Percentiles rank a stretch among this genome's conserved stretches.
phyloP scores from a whole-genome alignment of 2,888 invertebrate species.

The Mimumesa dahlbomi region DNA sequence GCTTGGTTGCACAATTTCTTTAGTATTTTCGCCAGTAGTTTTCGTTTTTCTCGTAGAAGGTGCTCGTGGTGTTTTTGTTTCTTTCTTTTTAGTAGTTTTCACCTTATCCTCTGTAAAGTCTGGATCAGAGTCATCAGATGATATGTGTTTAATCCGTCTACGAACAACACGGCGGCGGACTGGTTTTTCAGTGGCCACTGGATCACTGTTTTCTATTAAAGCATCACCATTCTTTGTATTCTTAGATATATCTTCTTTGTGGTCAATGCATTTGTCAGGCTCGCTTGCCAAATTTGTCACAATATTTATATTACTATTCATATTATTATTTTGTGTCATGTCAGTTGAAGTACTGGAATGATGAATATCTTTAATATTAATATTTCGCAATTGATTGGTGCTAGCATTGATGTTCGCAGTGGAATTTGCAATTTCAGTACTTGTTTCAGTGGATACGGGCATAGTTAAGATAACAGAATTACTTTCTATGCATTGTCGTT shows the following conservation, averaged over 20 bases:
- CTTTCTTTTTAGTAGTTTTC: conserved; percentile 16
- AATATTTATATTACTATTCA: background rate
- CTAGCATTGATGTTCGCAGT: no score
- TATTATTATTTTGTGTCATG: background rate
- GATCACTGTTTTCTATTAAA: background rate
- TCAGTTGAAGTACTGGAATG: background rate
- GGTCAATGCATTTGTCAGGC: background rate
- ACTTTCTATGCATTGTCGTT: conserved; percentile 52
- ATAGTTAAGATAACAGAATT: background rate
- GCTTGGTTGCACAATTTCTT: no score
- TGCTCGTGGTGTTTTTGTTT: background rate
- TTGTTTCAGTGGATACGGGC: background rate
- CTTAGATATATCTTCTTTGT: background rate
- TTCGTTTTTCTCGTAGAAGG: conserved; percentile 6
- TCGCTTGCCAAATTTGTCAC: background rate
- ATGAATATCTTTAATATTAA: conserved; percentile 6
- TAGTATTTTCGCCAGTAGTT: background rate
- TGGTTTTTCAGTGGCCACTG: background rate
- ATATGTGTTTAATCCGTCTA: conserved; percentile 30
- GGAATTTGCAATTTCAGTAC: no score
- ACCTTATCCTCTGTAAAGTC: conserved; percentile 35
- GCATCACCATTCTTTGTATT: background rate
- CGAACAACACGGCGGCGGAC: conserved; percentile 4
- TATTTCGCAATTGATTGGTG: background rate
- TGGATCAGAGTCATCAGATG: conserved; percentile 59